Evolutionary conservation across 2,113 vertebrate species (phyloP).

Genomic region (Galbula dea): DNA sequence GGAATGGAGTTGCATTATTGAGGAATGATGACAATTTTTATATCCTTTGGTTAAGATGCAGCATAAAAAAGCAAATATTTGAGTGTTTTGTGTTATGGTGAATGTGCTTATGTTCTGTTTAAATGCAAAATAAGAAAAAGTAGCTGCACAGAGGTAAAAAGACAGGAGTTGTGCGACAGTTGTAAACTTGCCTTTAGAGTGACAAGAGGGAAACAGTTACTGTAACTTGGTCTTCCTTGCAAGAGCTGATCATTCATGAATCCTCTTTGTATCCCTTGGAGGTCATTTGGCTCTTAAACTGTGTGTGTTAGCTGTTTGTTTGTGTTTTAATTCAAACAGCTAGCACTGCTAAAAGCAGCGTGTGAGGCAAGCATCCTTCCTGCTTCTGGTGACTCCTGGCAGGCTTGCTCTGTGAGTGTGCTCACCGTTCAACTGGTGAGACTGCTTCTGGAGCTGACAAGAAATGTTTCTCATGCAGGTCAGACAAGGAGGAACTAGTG

Average conservation of each 20-base stretch:
- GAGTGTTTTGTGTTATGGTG: neutral
- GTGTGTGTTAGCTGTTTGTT: neutral
- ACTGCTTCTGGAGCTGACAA: neutral
- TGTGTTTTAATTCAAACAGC: neutral
- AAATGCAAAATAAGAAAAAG: neutral
- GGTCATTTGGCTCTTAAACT: neutral
- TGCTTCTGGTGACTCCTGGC: neutral
- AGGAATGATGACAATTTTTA: neutral
- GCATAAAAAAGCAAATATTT: neutral
- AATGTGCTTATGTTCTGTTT: neutral
- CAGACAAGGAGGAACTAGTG: neutral
- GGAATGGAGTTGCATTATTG: neutral
- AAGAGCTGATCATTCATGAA: neutral
- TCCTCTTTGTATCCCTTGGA: neutral
- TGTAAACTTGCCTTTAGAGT: neutral
- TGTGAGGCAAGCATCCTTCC: neutral
- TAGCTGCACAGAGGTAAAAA: neutral
- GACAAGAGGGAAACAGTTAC: neutral
- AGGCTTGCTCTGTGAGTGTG: accelerated
- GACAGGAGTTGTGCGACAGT: neutral
- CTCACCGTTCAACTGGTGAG: neutral
- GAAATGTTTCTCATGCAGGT: neutral
- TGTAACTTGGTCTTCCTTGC: neutral
- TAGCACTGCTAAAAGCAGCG: neutral
- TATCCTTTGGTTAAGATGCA: neutral